Evolutionary conservation across 2,113 vertebrate genomes (phyloP), one percentile per base, ranked within the genome.

Genomic region (Neogobius melanostomus): DNA sequence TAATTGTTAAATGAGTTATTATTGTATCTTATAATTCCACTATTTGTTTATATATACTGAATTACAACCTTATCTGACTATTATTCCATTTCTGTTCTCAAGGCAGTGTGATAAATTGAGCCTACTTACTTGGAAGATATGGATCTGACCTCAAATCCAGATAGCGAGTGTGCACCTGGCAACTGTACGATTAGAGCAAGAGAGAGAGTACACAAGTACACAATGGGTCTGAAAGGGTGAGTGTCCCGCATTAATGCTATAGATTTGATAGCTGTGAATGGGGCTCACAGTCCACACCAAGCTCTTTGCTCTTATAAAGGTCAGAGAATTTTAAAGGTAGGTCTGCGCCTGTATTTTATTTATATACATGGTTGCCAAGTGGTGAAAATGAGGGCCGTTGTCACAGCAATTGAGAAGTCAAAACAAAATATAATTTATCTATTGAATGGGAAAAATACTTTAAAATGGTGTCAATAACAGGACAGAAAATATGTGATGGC

Each of bases 71-170:
- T 53, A 53, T 53, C n/a, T 53, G 8, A 17, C 44, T 46, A 74
- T 50, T 68, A 60, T 65, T 45, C 66, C 53, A 45, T 63, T 63
- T 52, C 68, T 71, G 52, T 57, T 80, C 60, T 68, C 15, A n/a
- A 72, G 48, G 70, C 36, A 49, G 73, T 8, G 12, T 17, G 46
- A 84, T 78, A 77, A 80, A 71, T 77, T 70, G 15, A 59, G 77
- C 64, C 80, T 75, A 77, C 50, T 60, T 45, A 61, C 59, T 61
- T 44, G 9, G 14, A 57, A 80, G 70, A 82, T 74, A 83, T 54
- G 28, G 65, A 83, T 83, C 79, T 79, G 75, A 79, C 78, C 75
- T 81, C 57, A 60, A 72, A 84, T 79, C 74, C 66, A 84, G 81
- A 84, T 82, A 82, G 57, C 59, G 64, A 47, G 69, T 36, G 68